These are phyloP conservation scores for Tribolium castaneum DNA, from an alignment of 1,140 invertebrate genomes.

Conservation along the genomic window DNA sequence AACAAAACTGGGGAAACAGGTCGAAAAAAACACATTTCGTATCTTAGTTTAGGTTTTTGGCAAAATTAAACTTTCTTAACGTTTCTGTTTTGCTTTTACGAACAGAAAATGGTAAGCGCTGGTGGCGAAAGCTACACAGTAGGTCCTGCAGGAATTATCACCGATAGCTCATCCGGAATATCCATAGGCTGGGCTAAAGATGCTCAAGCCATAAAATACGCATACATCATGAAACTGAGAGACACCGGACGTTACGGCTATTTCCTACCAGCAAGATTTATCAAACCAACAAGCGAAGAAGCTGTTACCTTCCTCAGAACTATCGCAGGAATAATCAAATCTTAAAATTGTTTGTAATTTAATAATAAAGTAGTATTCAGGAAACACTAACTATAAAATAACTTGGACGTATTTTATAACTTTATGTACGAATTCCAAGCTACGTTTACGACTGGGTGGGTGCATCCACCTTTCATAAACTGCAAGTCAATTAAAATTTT, in stretches of 20 bases:
- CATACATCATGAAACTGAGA: constrained; percentile 89
- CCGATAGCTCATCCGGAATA: constrained; percentile 85
- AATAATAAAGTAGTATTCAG: neutral
- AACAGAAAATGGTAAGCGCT: constrained; percentile 73
- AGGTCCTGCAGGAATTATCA: constrained; percentile 77
- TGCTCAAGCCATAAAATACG: constrained; percentile 83
- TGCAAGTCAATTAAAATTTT: neutral
- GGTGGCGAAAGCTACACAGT: constrained; percentile 79
- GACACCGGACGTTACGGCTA: constrained; percentile 92
- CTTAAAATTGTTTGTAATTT: neutral
- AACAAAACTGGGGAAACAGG: too few relatives aligned
- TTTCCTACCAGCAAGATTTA: constrained; percentile 83
- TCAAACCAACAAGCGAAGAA: constrained; percentile 84
- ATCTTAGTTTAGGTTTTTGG: too few relatives aligned
- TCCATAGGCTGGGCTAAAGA: constrained; percentile 94
- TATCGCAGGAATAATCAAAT: constrained; percentile 68
- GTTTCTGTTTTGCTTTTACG: neutral
- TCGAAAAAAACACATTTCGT: too few relatives aligned
- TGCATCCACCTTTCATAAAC: neutral
- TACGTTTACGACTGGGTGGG: neutral
- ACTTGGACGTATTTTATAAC: too few relatives aligned
- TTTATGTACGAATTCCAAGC: too few relatives aligned
- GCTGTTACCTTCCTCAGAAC: constrained; percentile 84
- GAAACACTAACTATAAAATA: too few relatives aligned
- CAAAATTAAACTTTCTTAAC: too few relatives aligned